Evolutionary conservation across 2,113 vertebrate genomes (phyloP).

Genomic region (Sylvia atricapilla): DNA sequence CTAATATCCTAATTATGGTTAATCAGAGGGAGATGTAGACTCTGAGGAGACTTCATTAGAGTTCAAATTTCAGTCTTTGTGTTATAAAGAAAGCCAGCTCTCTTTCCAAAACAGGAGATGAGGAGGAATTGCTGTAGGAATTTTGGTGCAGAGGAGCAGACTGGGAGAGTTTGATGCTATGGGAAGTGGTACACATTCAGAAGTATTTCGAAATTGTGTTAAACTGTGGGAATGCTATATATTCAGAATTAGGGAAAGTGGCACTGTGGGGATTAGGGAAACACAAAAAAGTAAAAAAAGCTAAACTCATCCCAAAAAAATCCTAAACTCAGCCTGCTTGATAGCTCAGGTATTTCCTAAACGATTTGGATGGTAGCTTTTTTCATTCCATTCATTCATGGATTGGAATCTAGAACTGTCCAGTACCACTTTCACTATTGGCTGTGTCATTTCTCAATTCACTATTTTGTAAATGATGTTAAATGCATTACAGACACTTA

Average conservation of each 20-base stretch:
- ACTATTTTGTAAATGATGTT: neutral
- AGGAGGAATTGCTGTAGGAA: neutral
- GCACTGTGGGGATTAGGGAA: neutral
- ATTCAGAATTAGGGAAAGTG: neutral
- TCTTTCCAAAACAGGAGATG: neutral
- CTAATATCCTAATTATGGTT: neutral
- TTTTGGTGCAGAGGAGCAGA: neutral
- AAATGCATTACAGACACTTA: neutral
- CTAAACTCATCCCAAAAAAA: accelerated
- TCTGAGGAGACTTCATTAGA: neutral
- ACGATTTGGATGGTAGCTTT: neutral
- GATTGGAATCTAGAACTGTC: neutral
- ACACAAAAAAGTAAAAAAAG: too few species aligned
- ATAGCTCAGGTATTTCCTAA: neutral
- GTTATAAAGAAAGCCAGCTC: neutral
- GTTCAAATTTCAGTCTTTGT: neutral
- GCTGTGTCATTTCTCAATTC: neutral
- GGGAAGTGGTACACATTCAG: neutral
- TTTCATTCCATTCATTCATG: neutral
- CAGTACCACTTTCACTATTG: neutral
- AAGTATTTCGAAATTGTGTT: neutral
- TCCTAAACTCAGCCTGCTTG: neutral
- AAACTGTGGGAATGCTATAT: neutral
- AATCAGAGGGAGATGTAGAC: neutral
- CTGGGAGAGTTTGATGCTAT: neutral